A percentile compares a stretch with the other conserved stretches of the same genome.
phyloP scores from a whole-genome alignment of 2,797 vertebrate species.

The Avahi laniger region DNA sequence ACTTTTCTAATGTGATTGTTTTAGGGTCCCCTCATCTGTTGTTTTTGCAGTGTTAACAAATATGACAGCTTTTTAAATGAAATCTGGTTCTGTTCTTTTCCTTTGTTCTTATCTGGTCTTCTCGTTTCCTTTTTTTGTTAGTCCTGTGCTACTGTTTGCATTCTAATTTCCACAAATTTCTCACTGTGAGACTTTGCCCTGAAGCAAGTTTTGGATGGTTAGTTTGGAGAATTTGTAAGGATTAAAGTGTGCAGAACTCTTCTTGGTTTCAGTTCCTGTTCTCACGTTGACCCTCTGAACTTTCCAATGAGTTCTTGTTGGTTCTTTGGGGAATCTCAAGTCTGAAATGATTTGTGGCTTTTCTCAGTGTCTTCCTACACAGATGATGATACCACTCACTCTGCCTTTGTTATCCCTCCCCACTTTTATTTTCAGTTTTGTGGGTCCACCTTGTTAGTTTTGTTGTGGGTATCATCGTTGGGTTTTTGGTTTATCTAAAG shows the following conservation, averaged over 20 bases:
- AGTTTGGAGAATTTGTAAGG: neutral
- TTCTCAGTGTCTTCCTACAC: neutral
- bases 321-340: neutral
- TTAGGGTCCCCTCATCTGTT: neutral
- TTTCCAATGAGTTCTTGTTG: neutral
- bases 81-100: neutral
- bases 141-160: neutral
- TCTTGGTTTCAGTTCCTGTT: neutral
- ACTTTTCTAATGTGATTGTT: neutral
- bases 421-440: neutral
- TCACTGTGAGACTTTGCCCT: neutral
- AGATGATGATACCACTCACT: too few relatives aligned
- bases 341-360: neutral
- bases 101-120: neutral
- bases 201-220: neutral
- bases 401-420: neutral
- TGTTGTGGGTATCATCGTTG: neutral
- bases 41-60: neutral
- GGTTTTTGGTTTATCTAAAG: neutral
- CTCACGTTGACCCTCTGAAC: neutral
- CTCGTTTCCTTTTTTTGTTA: neutral
- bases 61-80: neutral
- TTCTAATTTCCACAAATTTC: neutral
- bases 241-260: neutral
- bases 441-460: neutral